phyloP scores from a whole-genome alignment of 2,797 vertebrate genomes.

The Rhynchonycteris naso region DNA sequence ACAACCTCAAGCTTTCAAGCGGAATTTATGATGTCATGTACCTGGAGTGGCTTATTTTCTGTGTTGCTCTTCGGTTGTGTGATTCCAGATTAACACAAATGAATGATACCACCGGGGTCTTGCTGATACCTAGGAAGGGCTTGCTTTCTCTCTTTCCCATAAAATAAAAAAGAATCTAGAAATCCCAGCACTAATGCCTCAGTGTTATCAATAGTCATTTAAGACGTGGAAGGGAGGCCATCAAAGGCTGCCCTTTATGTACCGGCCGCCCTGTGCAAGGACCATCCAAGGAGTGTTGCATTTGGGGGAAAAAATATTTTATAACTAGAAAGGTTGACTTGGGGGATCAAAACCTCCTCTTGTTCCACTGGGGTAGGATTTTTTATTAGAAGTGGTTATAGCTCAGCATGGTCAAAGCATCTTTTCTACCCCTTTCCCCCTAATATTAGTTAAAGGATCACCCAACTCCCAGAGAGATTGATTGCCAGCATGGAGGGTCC shows the following conservation, averaged over 20 bases:
- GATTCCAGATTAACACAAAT: neutral
- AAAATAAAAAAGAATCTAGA: conserved; percentile 46
- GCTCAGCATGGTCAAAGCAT: neutral
- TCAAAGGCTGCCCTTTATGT: neutral
- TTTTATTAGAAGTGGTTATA: conserved; percentile 11
- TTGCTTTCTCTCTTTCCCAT: conserved; percentile 33
- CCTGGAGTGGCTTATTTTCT: conserved; percentile 27
- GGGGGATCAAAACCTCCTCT: neutral
- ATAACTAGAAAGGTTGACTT: neutral
- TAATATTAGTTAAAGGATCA: neutral
- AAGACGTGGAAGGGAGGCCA: neutral
- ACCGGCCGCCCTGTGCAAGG: neutral
- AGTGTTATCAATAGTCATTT: neutral
- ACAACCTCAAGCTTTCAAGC: conserved; percentile 1
- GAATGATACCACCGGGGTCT: neutral
- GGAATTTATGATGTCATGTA: neutral
- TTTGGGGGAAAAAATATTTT: conserved; percentile 44
- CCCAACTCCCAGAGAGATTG: neutral
- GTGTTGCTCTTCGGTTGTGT: conserved; percentile 24
- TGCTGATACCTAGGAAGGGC: neutral
- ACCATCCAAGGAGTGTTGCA: neutral
- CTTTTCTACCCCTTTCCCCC: neutral
- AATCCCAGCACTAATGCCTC: neutral
- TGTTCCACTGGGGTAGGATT: neutral
- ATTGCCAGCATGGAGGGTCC: neutral